Percentiles rank a stretch among this genome's conserved stretches.
Conservation (phyloP, 2,888 invertebrate species). For the Sepiola atlantica region DNA sequence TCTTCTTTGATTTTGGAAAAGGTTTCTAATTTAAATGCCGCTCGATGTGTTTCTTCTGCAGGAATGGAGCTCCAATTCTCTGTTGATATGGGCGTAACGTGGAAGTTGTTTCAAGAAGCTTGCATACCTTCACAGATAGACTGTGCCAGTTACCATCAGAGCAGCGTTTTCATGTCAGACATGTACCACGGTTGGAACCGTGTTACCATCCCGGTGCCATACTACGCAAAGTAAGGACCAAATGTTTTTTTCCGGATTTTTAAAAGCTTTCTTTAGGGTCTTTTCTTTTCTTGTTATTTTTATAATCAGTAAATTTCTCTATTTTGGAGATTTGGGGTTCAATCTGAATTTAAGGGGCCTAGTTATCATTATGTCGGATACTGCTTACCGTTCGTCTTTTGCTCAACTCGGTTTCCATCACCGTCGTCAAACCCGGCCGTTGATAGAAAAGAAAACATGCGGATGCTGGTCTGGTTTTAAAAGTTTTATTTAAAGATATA, state of each 20-base stretch:
- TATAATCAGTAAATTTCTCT: no score
- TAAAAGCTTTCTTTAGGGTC: no score
- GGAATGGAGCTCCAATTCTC: constrained; percentile 73
- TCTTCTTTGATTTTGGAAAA: background rate
- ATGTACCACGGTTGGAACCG: constrained; percentile 69
- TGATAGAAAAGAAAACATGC: no score
- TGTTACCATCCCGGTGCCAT: constrained; percentile 69
- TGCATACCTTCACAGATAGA: constrained; percentile 71
- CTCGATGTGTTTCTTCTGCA: constrained; percentile 51
- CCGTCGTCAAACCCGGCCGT: no score
- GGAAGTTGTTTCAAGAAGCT: constrained; percentile 68
- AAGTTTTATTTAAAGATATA: no score
- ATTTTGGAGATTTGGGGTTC: no score
- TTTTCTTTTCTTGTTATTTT: no score
- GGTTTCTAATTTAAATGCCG: background rate
- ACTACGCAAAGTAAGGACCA: constrained; percentile 67
- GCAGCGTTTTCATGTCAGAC: constrained; percentile 67
- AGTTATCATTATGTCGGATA: no score
- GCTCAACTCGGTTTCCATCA: no score
- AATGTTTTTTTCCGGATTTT: background rate
- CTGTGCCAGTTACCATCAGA: constrained; percentile 66
- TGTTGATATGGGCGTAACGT: constrained; percentile 73
- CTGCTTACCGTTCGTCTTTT: no score
- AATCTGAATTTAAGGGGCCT: no score
- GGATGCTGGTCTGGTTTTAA: no score